Evolutionary conservation across 2,888 invertebrate species (phyloP), one percentile per base, ranked within the genome.

Genomic region (Oasisia sp.): DNA sequence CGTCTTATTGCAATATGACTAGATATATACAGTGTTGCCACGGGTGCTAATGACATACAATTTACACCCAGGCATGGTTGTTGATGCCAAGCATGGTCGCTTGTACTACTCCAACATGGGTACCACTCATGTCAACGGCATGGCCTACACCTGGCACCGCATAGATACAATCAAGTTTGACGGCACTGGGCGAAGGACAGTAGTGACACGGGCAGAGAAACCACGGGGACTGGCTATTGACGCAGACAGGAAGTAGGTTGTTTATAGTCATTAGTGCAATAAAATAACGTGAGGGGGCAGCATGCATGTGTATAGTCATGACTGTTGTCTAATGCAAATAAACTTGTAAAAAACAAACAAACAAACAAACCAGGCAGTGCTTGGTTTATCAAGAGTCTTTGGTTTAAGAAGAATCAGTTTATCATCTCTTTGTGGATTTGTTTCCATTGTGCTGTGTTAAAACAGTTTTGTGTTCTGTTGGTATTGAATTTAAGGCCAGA

Each of bases 21-120:
- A 50, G 14, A 50, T 14, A 50, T 50, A 50, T 50, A 50, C 50
- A 14, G 14, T 50, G 50, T 45, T 50, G 9, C 14, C 9, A 12
- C 50, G 14, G 50, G 9, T 14, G 50, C 19, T 89, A 89, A 27
- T 90, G 32, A 90, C 90, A 5, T 74, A 27, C 27, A 27, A 74
- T n/a, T 7, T 74, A 74, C n/a, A n/a, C 74, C 74, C 74, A 74
- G 74, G 74, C 27, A 91, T 96, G 89, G 94, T 94, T 0, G 93
- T 95, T 90, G 95, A 95, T 93, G 94, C 94, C 93, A 91, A 93
- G 74, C 94, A 94, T 38, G 93, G 95, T 27, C 93, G 94, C 56
- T 94, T 96, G 74, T 96, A 95, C 93, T 95, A 95, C 93, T 95
- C 95, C n/a, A 95, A 95, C 93, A 93, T 94, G 93, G 95, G 95